A percentile compares a stretch with the other conserved stretches of the same genome.
Evolutionary conservation across 2,888 invertebrate species (phyloP).

Genomic region (Limnephilus rhombicus): DNA sequence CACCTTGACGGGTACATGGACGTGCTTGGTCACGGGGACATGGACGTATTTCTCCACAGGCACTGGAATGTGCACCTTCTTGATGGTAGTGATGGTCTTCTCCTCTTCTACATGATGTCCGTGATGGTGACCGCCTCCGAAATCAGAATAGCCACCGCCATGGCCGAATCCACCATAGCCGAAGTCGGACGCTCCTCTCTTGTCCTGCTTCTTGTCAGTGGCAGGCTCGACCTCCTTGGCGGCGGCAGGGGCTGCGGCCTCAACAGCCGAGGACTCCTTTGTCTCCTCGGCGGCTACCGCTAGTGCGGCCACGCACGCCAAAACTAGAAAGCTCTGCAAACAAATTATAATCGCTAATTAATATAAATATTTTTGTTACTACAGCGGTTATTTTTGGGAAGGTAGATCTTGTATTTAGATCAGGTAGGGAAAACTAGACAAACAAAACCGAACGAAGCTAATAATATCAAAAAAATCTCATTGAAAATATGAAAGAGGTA

Average conservation of each 20-base stretch:
- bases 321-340: constrained; percentile 66
- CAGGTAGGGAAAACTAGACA: not conserved
- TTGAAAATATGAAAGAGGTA: too few species aligned
- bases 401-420: not conserved
- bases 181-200: constrained; percentile 77
- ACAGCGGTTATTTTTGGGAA: not conserved
- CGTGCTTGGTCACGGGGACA: constrained; percentile 83
- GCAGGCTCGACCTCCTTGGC: constrained; percentile 72
- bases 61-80: constrained; percentile 85
- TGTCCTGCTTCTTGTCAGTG: constrained; percentile 78
- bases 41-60: constrained; percentile 84
- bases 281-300: constrained; percentile 79
- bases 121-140: constrained; percentile 69
- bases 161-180: constrained; percentile 73
- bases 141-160: constrained; percentile 73
- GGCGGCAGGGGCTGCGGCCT: constrained; percentile 70
- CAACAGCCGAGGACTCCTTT: constrained; percentile 73
- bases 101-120: constrained; percentile 75
- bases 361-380: not conserved
- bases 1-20: constrained; percentile 84
- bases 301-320: constrained; percentile 72
- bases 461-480: too few species aligned
- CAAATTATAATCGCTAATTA: constrained; percentile 69
- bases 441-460: not conserved
- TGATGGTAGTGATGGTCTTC: constrained; percentile 83